Conservation (phyloP, 2,888 invertebrate genomes). For the Saturnia japonica region DNA sequence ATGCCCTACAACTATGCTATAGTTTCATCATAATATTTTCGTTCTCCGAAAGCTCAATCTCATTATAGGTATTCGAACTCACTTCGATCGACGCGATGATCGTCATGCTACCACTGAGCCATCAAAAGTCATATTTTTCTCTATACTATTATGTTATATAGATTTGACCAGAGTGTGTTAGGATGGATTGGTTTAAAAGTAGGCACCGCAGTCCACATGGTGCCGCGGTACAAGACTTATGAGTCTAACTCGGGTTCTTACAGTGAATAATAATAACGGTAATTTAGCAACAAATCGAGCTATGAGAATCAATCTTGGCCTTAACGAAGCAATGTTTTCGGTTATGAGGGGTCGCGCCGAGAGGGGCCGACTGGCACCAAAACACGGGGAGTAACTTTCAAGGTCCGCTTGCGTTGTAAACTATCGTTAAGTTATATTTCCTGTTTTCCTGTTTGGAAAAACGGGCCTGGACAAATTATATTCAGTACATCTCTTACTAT, state of each 20-base stretch:
- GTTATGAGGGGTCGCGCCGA: slow-evolving; percentile 39
- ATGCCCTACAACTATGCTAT: no score
- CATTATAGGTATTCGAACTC: no score
- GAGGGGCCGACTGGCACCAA: slow-evolving; percentile 29
- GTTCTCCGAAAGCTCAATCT: no score
- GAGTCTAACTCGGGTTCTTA: neutral
- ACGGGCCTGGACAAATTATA: neutral
- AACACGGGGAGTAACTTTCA: slow-evolving; percentile 34
- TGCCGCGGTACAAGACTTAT: neutral
- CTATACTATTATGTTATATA: no score
- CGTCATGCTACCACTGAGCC: no score
- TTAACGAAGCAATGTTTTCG: slow-evolving; percentile 45
- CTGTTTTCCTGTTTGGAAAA: slow-evolving; percentile 2
- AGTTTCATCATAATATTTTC: no score
- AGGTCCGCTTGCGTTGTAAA: slow-evolving; percentile 24
- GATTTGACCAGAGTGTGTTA: neutral
- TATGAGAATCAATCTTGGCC: slow-evolving; percentile 35
- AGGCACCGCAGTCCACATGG: neutral
- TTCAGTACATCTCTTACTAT: no score
- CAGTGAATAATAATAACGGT: neutral
- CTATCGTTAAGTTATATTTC: neutral
- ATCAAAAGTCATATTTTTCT: no score
- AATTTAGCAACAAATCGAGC: slow-evolving; percentile 15
- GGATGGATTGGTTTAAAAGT: neutral
- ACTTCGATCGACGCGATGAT: no score